These are phyloP conservation scores for Melieria omissa DNA, from an alignment of 2,888 invertebrate genomes.

Conservation along the genomic window DNA sequence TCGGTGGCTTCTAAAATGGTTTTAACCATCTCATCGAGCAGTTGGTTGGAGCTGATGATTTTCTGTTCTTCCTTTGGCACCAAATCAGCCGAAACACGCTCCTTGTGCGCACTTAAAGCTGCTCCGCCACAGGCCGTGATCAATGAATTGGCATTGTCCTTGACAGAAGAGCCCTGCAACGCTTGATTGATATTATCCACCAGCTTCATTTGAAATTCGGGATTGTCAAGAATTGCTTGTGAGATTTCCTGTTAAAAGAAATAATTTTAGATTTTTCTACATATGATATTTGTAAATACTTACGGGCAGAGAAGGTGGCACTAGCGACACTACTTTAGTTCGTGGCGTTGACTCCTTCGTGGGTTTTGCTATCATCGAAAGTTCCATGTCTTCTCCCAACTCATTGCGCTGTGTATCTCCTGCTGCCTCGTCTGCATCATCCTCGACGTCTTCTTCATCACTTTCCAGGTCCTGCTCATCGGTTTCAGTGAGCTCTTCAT, in stretches of 20 bases:
- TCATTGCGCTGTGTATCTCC: conserved; percentile 30
- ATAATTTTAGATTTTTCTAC: background rate
- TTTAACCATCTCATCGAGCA: conserved; percentile 60
- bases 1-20: conserved; percentile 62
- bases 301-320: conserved; percentile 51
- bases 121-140: background rate
- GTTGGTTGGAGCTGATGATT: conserved; percentile 45
- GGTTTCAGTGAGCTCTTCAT: conserved; percentile 32
- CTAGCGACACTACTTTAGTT: conserved; percentile 29
- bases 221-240: conserved; percentile 59
- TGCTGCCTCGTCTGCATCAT: conserved; percentile 17
- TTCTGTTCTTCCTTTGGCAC: conserved; percentile 29
- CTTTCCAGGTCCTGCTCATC: conserved; percentile 34
- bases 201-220: conserved; percentile 58
- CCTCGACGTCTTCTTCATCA: conserved; percentile 29
- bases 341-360: conserved; percentile 57
- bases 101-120: background rate
- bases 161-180: conserved; percentile 25
- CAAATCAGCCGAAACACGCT: background rate
- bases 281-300: background rate
- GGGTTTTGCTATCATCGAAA: conserved; percentile 41
- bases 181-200: conserved; percentile 60
- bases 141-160: background rate
- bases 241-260: conserved; percentile 52
- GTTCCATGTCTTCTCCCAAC: conserved; percentile 28